phyloP scores from a whole-genome alignment of 2,888 invertebrate species.

The Lydus trimaculatus region DNA sequence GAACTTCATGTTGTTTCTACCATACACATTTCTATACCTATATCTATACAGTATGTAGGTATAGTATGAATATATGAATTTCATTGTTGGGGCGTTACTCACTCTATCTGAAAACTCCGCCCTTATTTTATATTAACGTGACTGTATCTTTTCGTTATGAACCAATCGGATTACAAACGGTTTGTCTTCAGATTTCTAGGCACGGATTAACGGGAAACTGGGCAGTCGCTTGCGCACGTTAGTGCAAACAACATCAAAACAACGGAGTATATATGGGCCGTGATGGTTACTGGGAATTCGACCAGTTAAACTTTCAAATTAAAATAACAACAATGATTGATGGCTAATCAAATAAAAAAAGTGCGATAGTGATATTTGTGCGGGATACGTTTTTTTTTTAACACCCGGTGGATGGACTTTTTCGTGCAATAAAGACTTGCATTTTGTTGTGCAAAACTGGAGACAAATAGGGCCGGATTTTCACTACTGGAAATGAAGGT shows the following conservation, averaged over 20 bases:
- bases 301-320: background rate
- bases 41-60: too few relatives aligned
- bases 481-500: slow-evolving; percentile 12
- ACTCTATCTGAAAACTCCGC: slow-evolving; percentile 15
- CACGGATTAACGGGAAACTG: slow-evolving; percentile 38
- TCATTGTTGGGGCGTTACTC: slow-evolving; percentile 18
- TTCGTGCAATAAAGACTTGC: slow-evolving; percentile 13
- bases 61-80: background rate
- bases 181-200: slow-evolving; percentile 40
- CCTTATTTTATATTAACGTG: slow-evolving; percentile 19
- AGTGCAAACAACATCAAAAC: slow-evolving; percentile 27
- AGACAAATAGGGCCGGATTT: background rate
- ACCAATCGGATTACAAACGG: slow-evolving; percentile 35
- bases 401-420: too few relatives aligned
- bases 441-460: slow-evolving; percentile 9
- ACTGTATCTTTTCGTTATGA: slow-evolving; percentile 21
- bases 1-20: background rate
- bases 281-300: background rate
- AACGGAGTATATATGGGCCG: background rate
- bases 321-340: background rate
- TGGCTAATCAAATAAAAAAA: background rate
- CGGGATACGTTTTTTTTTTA: too few relatives aligned
- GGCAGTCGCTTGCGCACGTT: slow-evolving; percentile 54
- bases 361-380: slow-evolving; percentile 18
- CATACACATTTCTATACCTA: too few relatives aligned